These are phyloP conservation scores for Polydrusus cervinus DNA, from an alignment of 2,888 invertebrate species.

Conservation along the genomic window DNA sequence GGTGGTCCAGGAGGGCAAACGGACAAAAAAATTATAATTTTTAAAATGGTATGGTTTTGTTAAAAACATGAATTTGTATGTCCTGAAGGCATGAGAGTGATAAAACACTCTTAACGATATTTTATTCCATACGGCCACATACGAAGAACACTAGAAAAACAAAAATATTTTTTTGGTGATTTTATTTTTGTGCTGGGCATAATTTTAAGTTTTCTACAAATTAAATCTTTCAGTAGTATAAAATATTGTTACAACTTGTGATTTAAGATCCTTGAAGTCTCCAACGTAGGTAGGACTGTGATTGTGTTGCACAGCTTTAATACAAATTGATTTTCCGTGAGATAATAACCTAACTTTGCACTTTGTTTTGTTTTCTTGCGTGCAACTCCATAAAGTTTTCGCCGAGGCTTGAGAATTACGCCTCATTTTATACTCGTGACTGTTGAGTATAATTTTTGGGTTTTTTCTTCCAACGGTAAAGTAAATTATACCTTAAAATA, in stretches of 20 bases:
- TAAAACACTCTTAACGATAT: no score
- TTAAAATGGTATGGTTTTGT: no score
- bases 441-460: slow-evolving; percentile 43
- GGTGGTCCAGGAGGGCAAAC: no score
- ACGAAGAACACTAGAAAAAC: no score
- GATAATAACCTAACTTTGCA: slow-evolving; percentile 45
- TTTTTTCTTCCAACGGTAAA: slow-evolving; percentile 39
- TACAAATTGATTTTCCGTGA: slow-evolving; percentile 19
- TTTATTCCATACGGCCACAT: no score
- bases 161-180: no score
- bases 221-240: slow-evolving; percentile 18
- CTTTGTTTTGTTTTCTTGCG: slow-evolving; percentile 54
- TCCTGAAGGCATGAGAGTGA: no score
- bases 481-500: slow-evolving; percentile 37
- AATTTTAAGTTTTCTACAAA: no score
- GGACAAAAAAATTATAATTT: no score
- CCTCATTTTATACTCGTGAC: slow-evolving; percentile 35
- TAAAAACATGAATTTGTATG: no score
- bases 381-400: slow-evolving; percentile 60
- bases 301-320: slow-evolving; percentile 35
- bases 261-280: slow-evolving; percentile 15
- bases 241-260: slow-evolving; percentile 20
- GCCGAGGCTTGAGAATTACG: not conserved
- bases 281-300: slow-evolving; percentile 28
- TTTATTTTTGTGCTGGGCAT: no score